phyloP scores from a whole-genome alignment of 2,797 vertebrate species.

The Peromyscus eremicus region DNA sequence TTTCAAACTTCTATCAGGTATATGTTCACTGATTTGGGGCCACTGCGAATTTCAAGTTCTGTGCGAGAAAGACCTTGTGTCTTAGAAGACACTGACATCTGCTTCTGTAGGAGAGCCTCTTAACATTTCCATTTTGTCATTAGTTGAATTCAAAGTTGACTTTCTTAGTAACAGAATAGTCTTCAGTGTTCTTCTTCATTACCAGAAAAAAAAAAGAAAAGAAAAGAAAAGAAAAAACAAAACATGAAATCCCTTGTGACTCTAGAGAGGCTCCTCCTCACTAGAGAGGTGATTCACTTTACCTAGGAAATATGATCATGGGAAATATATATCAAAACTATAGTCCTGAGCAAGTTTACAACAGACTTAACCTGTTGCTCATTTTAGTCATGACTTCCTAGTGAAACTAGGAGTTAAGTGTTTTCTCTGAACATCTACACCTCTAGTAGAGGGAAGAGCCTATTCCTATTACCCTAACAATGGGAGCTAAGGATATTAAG shows the following conservation, averaged over 20 bases:
- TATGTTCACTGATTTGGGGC: neutral
- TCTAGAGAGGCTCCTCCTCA: slow-evolving; percentile 18
- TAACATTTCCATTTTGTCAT: slow-evolving; percentile 8
- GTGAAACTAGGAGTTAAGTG: neutral
- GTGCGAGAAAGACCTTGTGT: neutral
- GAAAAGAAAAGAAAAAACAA: neutral
- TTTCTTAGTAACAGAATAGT: slow-evolving; percentile 33
- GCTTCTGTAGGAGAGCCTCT: neutral
- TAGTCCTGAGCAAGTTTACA: neutral
- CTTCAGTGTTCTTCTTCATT: slow-evolving; percentile 34
- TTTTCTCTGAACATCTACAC: neutral
- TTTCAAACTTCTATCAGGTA: neutral
- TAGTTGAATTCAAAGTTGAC: slow-evolving; percentile 58
- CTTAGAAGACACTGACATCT: neutral
- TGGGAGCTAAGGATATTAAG: neutral
- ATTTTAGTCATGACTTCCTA: neutral
- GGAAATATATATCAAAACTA: neutral
- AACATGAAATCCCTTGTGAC: neutral
- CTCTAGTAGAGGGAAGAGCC: neutral
- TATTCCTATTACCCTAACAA: neutral
- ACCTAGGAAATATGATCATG: slow-evolving; percentile 17
- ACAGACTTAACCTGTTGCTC: neutral
- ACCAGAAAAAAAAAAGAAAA: neutral
- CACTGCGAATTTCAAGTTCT: neutral
- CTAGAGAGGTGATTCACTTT: slow-evolving; percentile 29